A percentile compares a stretch with the other conserved stretches of the same genome.
Conservation (phyloP, 2,888 invertebrate genomes). For the Tetragnatha montana region DNA sequence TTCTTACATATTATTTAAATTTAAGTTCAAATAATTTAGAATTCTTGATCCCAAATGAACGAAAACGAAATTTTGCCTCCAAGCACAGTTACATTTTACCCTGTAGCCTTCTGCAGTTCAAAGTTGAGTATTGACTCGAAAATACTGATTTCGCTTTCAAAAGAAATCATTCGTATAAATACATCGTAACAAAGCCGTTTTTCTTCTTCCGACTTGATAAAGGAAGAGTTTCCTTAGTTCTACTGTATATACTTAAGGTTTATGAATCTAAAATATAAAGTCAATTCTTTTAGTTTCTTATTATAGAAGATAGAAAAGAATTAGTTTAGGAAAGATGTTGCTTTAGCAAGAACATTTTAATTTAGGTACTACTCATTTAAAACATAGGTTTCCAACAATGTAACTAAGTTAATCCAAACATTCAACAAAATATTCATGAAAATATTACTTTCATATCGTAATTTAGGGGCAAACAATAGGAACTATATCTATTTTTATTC, state of each 20-base stretch:
- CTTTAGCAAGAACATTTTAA: too few species aligned
- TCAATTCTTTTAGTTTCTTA: not conserved
- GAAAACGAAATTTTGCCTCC: not conserved
- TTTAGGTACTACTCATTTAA: too few species aligned
- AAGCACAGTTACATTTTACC: too few species aligned
- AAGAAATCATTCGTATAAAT: conserved; percentile 6
- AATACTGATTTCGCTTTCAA: not conserved
- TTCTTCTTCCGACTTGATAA: conserved; percentile 6
- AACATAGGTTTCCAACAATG: too few species aligned
- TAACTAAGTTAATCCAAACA: too few species aligned
- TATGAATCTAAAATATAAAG: not conserved
- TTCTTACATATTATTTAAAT: too few species aligned
- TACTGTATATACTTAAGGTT: conserved; percentile 4
- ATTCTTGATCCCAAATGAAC: not conserved
- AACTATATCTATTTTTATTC: too few species aligned
- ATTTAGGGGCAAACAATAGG: too few species aligned
- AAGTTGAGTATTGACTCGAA: conserved; percentile 14
- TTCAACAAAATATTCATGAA: too few species aligned
- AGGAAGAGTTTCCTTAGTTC: not conserved
- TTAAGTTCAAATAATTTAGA: too few species aligned
- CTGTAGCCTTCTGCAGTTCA: not conserved
- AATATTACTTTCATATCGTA: too few species aligned
- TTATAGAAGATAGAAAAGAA: not conserved
- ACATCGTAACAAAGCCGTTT: conserved; percentile 2
- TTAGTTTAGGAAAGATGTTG: not conserved